phyloP scores from a whole-genome alignment of 2,113 vertebrate species.

The Falcunculus frontatus region DNA sequence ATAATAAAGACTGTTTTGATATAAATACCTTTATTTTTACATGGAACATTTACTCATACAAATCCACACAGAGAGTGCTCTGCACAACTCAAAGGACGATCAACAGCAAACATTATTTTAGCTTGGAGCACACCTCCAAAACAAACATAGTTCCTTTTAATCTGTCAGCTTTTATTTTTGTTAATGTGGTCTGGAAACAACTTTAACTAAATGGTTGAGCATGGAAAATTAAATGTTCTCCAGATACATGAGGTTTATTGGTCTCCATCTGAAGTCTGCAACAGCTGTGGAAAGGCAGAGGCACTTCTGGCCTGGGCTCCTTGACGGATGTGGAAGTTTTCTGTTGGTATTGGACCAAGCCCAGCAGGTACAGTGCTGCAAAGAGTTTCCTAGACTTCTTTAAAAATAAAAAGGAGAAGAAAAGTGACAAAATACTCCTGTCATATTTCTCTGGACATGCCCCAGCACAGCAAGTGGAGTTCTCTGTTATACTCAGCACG shows the following conservation, averaged over 20 bases:
- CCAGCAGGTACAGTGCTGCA: not conserved
- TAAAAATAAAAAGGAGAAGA: not conserved
- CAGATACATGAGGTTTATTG: not conserved
- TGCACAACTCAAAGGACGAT: not conserved
- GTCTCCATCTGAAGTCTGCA: not conserved
- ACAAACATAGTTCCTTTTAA: not conserved
- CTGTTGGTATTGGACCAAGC: not conserved
- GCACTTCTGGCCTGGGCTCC: not conserved
- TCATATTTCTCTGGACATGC: not conserved
- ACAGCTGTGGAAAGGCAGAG: not conserved
- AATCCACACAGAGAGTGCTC: not conserved
- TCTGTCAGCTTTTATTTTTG: not conserved
- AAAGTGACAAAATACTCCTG: not conserved
- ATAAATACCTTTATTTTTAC: not conserved
- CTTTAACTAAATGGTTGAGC: not conserved
- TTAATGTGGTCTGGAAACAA: not conserved
- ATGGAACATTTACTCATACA: not conserved
- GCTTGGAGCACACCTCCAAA: not conserved
- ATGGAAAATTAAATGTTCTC: not conserved
- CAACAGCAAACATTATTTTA: not conserved
- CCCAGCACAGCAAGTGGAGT: not conserved
- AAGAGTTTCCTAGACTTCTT: not conserved
- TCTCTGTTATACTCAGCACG: rapidly evolving
- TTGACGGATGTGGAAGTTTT: not conserved
- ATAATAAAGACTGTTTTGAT: not conserved